A percentile compares a stretch with the other conserved stretches of the same genome.
Evolutionary conservation across 2,113 vertebrate species (phyloP).

Genomic region (Trematomus loennbergii): DNA sequence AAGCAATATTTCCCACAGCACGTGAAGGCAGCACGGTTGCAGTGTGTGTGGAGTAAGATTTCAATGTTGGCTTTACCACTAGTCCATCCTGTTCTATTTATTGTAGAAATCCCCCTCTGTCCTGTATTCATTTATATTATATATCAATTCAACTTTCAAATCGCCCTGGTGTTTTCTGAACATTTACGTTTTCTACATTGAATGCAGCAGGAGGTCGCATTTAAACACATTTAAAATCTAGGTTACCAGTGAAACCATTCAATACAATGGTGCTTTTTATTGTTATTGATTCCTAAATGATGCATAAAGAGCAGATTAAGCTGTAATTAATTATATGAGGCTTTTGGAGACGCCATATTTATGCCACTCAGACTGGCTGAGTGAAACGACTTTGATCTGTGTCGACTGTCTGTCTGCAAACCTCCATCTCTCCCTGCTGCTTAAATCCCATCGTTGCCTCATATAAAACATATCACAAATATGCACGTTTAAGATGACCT

Average conservation of each 20-base stretch:
- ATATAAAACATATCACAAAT: background rate
- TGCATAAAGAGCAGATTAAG: background rate
- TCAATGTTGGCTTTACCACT: conserved; percentile 58
- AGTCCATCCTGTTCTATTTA: conserved; percentile 63
- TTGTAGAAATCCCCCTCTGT: conserved; percentile 46
- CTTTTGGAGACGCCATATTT: background rate
- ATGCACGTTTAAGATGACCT: background rate
- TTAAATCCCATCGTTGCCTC: background rate
- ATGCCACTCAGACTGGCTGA: background rate
- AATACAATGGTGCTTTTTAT: background rate
- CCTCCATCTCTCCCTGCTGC: background rate
- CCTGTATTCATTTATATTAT: background rate
- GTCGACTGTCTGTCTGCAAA: conserved; percentile 18
- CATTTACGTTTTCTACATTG: background rate
- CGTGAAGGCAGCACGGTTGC: conserved; percentile 51
- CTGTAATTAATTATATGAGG: background rate
- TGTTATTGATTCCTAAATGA: background rate
- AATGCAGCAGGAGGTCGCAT: background rate
- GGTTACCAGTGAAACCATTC: background rate
- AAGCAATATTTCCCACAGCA: background rate
- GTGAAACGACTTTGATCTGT: background rate
- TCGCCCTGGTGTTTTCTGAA: background rate
- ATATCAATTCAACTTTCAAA: background rate
- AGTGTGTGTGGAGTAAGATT: conserved; percentile 66
- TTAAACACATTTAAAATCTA: background rate